Base-by-base conservation (phyloP, 2,888 invertebrate species). In the Amphipyra tragopoginis region DNA sequence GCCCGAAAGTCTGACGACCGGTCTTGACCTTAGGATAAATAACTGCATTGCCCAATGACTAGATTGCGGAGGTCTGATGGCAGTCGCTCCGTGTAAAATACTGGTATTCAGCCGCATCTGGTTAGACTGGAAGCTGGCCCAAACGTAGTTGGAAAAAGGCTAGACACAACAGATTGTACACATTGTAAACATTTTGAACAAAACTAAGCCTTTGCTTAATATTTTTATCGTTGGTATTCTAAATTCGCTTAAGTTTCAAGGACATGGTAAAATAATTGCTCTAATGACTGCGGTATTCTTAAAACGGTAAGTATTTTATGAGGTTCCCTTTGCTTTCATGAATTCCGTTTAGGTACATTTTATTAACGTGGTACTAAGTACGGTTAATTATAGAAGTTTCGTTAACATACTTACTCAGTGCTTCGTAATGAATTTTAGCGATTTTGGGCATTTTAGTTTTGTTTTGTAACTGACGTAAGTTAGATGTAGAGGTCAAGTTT, bases 361-460 rank as follows among this genome's bases (percentile, higher is more conserved):
- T 54, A n/a, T 42, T 38, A 52, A 33, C 10, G 8, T 51, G 48
- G 39, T 51, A 40, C 11, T 65, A 61, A 65, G 42, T 54, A 33
- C n/a, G n/a, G 34, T 21, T 61, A 65, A 72, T 75, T 76, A 63
- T 33, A 50, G 42, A 51, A 44, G 34, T 63, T 63, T 60, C 6
- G 50, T 52, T 45, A 65, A 51, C 40, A 47, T 15, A 59, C 39
- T 38, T 44, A 59, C 39, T 38, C 44, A 47, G 47, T 51, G 13
- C 29, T 62, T 48, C 42, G 53, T 40, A 57, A 48, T 36, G 47
- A 52, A 57, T 57, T 60, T 59, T 44, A 50, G 43, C 36, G 26
- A 50, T 63, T 63, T 56, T 51, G 54, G 33, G 9, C 58, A 65
- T 47, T 66, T 39, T 21, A 4, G 39, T 34, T 43, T 50, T 10